These are phyloP conservation scores for Eupeodes latifasciatus DNA, from an alignment of 2,888 invertebrate species.

Conservation along the genomic window DNA sequence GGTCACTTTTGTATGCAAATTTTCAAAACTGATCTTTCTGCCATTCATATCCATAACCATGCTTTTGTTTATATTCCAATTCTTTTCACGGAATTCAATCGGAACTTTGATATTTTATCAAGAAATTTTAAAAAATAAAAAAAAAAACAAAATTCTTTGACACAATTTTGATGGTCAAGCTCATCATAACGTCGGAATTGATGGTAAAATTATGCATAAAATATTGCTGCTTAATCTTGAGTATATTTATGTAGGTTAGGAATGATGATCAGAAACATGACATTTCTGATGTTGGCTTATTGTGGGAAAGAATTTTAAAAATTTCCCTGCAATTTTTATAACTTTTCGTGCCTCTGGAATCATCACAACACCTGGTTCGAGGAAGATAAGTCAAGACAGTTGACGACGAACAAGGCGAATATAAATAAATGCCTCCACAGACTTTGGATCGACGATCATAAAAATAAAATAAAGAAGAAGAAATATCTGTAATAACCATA, in stretches of 20 bases:
- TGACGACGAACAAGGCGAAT: not conserved
- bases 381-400: conserved; percentile 32
- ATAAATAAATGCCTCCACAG: not conserved
- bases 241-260: not conserved
- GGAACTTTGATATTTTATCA: conserved; percentile 54
- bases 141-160: not conserved
- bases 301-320: conserved; percentile 65
- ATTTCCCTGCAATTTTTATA: conserved; percentile 38
- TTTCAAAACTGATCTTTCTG: conserved; percentile 49
- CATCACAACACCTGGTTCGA: conserved; percentile 58
- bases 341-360: not conserved
- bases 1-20: conserved; percentile 66
- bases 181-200: too few relatives aligned
- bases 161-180: not conserved
- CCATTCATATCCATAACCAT: conserved; percentile 1
- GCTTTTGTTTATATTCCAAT: conserved; percentile 54
- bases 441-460: conserved; percentile 19
- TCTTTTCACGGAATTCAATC: conserved; percentile 62
- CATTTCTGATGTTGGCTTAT: not conserved
- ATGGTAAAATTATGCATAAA: not conserved
- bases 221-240: too few relatives aligned
- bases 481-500: conserved; percentile 61
- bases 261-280: not conserved
- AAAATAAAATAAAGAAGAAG: conserved; percentile 23
- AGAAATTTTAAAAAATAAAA: conserved; percentile 8